phyloP scores from a whole-genome alignment of 2,113 vertebrate genomes.

The Silurus glanis region DNA sequence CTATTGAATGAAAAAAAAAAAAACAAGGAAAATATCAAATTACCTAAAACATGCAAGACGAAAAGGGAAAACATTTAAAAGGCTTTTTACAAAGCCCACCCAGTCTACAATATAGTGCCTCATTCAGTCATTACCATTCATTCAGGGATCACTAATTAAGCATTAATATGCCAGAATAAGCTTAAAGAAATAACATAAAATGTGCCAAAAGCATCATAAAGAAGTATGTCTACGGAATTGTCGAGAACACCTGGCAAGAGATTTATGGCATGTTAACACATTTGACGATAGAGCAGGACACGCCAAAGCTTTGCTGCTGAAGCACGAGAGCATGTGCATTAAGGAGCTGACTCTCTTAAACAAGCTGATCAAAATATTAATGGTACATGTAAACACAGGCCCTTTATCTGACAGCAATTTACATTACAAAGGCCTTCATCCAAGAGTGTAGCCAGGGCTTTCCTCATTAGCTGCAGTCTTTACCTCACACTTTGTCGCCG shows the following conservation, averaged over 20 bases:
- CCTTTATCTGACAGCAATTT: constrained; percentile 86
- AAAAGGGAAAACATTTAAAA: constrained; percentile 45
- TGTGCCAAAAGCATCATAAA: constrained; percentile 71
- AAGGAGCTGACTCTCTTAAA: constrained; percentile 85
- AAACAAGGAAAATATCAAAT: constrained; percentile 52
- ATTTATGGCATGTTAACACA: constrained; percentile 83
- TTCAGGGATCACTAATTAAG: constrained; percentile 65
- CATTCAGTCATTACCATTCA: constrained; percentile 48
- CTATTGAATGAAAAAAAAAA: constrained; percentile 41
- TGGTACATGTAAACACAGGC: constrained; percentile 77
- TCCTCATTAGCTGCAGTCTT: constrained; percentile 83
- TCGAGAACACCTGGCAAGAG: constrained; percentile 60
- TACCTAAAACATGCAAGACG: constrained; percentile 50
- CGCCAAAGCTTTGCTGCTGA: constrained; percentile 69
- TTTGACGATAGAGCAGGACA: constrained; percentile 72
- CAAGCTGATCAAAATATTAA: constrained; percentile 89
- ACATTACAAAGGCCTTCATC: constrained; percentile 82
- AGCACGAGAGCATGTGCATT: constrained; percentile 81
- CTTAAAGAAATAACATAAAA: constrained; percentile 69
- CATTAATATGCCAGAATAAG: constrained; percentile 72
- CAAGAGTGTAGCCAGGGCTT: constrained; percentile 70
- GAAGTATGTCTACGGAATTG: constrained; percentile 63
- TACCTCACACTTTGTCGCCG: constrained; percentile 81
- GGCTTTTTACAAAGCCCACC: constrained; percentile 40
- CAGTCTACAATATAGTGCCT: constrained; percentile 38